phyloP scores from a whole-genome alignment of 2,888 invertebrate genomes.

The Amblyjoppa fuscipennis region DNA sequence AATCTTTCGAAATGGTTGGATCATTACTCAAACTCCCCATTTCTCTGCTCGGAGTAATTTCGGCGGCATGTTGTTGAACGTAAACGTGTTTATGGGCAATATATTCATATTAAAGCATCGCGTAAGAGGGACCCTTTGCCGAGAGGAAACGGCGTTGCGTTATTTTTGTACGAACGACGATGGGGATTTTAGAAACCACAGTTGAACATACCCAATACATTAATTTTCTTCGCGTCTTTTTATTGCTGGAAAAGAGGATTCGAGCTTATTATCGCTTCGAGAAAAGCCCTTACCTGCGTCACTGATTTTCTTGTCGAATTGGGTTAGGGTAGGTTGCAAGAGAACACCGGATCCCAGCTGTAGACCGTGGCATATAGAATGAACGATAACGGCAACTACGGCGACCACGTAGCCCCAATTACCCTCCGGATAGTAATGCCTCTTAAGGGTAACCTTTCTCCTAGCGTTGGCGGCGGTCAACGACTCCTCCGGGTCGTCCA shows the following conservation, averaged over 20 bases:
- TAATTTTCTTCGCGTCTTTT: background rate
- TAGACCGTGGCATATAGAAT: slow-evolving; percentile 91
- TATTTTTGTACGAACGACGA: background rate
- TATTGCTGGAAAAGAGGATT: background rate
- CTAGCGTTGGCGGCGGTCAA: slow-evolving; percentile 78
- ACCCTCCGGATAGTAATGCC: slow-evolving; percentile 94
- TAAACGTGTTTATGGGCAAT: slow-evolving; percentile 12
- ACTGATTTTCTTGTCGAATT: slow-evolving; percentile 65
- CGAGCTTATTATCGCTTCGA: background rate
- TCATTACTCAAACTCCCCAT: slow-evolving; percentile 42
- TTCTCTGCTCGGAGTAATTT: slow-evolving; percentile 5
- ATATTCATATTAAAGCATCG: background rate
- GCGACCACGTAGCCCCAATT: slow-evolving; percentile 95
- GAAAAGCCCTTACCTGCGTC: slow-evolving; percentile 75
- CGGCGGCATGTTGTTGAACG: background rate
- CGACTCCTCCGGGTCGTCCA: slow-evolving; percentile 76
- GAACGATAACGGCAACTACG: slow-evolving; percentile 89
- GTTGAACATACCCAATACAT: background rate
- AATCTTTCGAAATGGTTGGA: slow-evolving; percentile 25
- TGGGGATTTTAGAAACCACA: background rate
- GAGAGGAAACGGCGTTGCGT: background rate
- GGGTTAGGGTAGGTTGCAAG: slow-evolving; percentile 63
- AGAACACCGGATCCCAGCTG: slow-evolving; percentile 88
- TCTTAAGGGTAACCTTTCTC: slow-evolving; percentile 78
- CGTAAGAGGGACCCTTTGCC: background rate